phyloP scores from a whole-genome alignment of 2,113 vertebrate species.

The Notothenia rossii region DNA sequence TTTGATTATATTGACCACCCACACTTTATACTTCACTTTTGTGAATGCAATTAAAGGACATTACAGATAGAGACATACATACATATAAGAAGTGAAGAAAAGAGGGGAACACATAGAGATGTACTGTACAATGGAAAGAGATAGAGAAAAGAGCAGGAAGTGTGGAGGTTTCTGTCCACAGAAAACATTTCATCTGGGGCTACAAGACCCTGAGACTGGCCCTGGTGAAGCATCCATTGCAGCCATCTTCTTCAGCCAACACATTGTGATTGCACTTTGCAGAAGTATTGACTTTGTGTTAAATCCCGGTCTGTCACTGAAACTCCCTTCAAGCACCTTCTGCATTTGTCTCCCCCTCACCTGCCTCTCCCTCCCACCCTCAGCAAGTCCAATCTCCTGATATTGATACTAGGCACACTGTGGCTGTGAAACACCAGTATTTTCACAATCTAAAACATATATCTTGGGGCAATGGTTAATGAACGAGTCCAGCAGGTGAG shows the following conservation, averaged over 20 bases:
- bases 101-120: neutral
- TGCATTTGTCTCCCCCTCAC: conserved; percentile 38
- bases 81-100: neutral
- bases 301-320: conserved; percentile 69
- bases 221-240: conserved; percentile 60
- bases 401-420: conserved; percentile 19
- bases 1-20: neutral
- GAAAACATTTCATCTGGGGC: conserved; percentile 60
- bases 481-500: conserved; percentile 15
- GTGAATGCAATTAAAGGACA: neutral
- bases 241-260: conserved; percentile 69
- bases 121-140: neutral
- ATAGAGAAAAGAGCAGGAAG: conserved; percentile 19
- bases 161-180: conserved; percentile 47
- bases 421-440: neutral
- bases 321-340: conserved; percentile 47
- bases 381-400: conserved; percentile 22
- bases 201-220: conserved; percentile 25
- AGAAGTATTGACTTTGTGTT: conserved; percentile 77
- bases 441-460: conserved; percentile 17
- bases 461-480: conserved; percentile 32
- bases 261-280: conserved; percentile 75
- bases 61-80: neutral
- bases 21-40: neutral
- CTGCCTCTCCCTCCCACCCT: conserved; percentile 28